Evolutionary conservation across 2,113 vertebrate species (phyloP).

Genomic region (Tapirus terrestris): DNA sequence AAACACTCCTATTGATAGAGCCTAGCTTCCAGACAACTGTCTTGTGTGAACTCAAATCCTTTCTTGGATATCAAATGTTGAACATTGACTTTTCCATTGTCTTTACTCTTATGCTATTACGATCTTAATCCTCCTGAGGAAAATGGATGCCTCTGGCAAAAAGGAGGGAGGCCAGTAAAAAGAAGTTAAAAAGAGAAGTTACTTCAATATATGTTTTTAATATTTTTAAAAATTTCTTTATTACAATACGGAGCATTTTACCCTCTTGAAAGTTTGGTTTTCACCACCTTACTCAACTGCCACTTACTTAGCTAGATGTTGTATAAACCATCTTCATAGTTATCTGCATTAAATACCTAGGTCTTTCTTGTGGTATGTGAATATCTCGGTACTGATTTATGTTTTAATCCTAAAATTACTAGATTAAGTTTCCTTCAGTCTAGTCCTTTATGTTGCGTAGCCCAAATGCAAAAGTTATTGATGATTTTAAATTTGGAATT

Average conservation of each 20-base stretch:
- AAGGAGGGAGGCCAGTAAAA: neutral
- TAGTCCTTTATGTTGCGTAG: neutral
- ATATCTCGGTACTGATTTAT: neutral
- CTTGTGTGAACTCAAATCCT: neutral
- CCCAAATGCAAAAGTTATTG: neutral
- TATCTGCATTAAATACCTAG: neutral
- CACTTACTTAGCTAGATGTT: neutral
- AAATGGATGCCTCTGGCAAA: neutral
- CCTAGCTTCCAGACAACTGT: neutral
- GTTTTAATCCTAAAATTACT: conserved; percentile 40
- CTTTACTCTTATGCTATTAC: neutral
- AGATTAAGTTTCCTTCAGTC: neutral
- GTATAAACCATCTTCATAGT: neutral
- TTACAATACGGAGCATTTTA: neutral
- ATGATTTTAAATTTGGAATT: neutral
- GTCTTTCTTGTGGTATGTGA: neutral
- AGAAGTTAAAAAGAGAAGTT: neutral
- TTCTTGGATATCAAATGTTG: neutral
- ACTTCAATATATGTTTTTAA: neutral
- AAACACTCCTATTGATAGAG: neutral
- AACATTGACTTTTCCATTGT: neutral
- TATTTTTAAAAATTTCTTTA: neutral
- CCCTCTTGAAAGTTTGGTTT: neutral
- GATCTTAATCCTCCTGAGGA: neutral
- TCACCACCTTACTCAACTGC: neutral